Evolutionary conservation across 2,797 vertebrate species (phyloP).

Genomic region (Triplophysa yarkandensis): DNA sequence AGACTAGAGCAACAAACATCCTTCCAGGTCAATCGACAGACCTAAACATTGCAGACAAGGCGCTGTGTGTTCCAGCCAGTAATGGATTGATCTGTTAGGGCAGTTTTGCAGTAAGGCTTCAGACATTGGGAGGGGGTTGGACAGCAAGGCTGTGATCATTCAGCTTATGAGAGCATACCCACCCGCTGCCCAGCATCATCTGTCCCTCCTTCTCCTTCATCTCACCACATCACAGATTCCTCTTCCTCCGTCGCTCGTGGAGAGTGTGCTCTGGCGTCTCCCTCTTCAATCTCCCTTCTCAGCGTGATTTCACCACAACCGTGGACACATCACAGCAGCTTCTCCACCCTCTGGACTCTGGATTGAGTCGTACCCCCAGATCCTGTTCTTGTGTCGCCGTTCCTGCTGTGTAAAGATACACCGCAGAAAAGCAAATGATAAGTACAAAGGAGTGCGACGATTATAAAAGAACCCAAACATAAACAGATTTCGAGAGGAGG

Average conservation of each 20-base stretch:
- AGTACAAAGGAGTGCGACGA: slow-evolving; percentile 32
- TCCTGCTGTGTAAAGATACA: slow-evolving; percentile 47
- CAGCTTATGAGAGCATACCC: slow-evolving; percentile 47
- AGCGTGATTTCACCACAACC: slow-evolving; percentile 71
- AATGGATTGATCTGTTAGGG: slow-evolving; percentile 65
- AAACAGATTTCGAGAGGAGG: slow-evolving; percentile 36
- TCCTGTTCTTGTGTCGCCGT: slow-evolving; percentile 38
- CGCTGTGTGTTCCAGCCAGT: slow-evolving; percentile 62
- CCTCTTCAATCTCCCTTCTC: slow-evolving; percentile 74
- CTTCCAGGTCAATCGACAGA: slow-evolving; percentile 63
- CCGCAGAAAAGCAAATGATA: slow-evolving; percentile 46
- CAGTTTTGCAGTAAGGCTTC: slow-evolving; percentile 52
- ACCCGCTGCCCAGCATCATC: slow-evolving; percentile 46
- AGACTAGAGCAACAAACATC: slow-evolving; percentile 37
- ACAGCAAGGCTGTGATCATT: slow-evolving; percentile 60
- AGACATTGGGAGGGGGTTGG: slow-evolving; percentile 42
- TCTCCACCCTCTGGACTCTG: slow-evolving; percentile 24
- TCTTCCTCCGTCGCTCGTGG: slow-evolving; percentile 60
- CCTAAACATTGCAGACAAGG: slow-evolving; percentile 64
- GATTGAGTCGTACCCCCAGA: slow-evolving; percentile 50
- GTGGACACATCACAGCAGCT: slow-evolving; percentile 67
- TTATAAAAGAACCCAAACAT: too few species aligned
- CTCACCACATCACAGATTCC: slow-evolving; percentile 53
- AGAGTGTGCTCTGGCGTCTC: slow-evolving; percentile 72
- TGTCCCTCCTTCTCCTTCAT: slow-evolving; percentile 49